phyloP scores from a whole-genome alignment of 2,888 invertebrate genomes.

The Bombylius major region DNA sequence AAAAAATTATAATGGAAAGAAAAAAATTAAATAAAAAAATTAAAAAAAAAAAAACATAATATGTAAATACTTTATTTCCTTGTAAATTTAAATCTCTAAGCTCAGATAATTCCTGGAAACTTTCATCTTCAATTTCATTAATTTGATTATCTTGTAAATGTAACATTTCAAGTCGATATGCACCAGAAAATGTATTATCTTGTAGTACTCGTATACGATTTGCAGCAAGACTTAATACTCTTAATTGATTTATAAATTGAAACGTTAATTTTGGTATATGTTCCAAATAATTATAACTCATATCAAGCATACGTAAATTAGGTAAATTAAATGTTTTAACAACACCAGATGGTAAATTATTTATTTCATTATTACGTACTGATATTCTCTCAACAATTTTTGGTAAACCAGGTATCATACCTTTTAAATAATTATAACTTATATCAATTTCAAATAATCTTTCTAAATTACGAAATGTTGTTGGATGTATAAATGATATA shows the following conservation, averaged over 20 bases:
- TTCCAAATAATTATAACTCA: constrained; percentile 62
- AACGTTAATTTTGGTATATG: constrained; percentile 52
- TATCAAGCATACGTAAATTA: constrained; percentile 57
- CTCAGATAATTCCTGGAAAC: constrained; percentile 48
- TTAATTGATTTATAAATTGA: constrained; percentile 51
- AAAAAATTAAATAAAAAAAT: no score
- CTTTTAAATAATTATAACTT: constrained; percentile 57
- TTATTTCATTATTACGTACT: constrained; percentile 57
- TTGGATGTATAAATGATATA: constrained; percentile 55
- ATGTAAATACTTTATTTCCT: constrained; percentile 51
- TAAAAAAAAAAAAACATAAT: no score
- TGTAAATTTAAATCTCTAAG: constrained; percentile 60
- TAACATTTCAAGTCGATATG: constrained; percentile 55
- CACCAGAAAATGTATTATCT: constrained; percentile 54
- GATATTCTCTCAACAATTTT: constrained; percentile 63
- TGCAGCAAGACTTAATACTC: constrained; percentile 55
- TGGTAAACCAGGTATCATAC: constrained; percentile 66
- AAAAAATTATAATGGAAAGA: not conserved
- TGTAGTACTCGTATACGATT: constrained; percentile 61
- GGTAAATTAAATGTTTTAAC: constrained; percentile 61
- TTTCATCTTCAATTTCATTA: constrained; percentile 48
- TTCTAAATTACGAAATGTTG: constrained; percentile 60
- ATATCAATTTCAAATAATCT: constrained; percentile 69
- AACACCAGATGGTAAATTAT: constrained; percentile 48
- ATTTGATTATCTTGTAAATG: constrained; percentile 66